phyloP scores from a whole-genome alignment of 2,888 invertebrate genomes.

The Sminthurinus aureus region DNA sequence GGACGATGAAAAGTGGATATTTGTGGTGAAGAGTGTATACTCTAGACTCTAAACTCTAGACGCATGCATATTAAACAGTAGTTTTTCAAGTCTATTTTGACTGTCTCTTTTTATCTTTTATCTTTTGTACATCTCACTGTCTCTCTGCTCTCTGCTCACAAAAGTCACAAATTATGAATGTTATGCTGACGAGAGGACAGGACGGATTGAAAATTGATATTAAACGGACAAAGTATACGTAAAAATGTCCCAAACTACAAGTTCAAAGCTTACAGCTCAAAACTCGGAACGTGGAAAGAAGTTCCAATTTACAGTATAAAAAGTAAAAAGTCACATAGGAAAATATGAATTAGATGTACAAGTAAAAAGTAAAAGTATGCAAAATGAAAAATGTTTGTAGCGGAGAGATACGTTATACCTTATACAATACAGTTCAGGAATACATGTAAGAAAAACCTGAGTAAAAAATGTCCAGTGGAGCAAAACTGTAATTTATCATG shows the following conservation, averaged over 20 bases:
- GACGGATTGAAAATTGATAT: neutral
- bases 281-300: conserved; percentile 14
- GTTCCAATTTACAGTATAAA: conserved; percentile 3
- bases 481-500: conserved; percentile 19
- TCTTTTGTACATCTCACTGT: conserved; percentile 11
- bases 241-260: no score
- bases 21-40: neutral
- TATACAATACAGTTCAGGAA: neutral
- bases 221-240: no score
- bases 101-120: conserved; percentile 36
- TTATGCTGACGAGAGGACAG: neutral
- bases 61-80: neutral
- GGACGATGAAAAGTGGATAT: neutral
- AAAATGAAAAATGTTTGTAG: no score
- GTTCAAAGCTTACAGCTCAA: no score
- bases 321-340: neutral
- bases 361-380: neutral
- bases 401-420: no score
- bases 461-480: conserved; percentile 16
- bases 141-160: neutral
- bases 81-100: conserved; percentile 38
- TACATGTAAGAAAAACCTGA: neutral
- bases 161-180: conserved; percentile 34
- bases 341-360: no score
- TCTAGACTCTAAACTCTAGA: no score